A percentile compares a stretch with the other conserved stretches of the same genome.
These are phyloP conservation scores for Melinopterus prodromus DNA, from an alignment of 2,888 invertebrate genomes.

Conservation along the genomic window DNA sequence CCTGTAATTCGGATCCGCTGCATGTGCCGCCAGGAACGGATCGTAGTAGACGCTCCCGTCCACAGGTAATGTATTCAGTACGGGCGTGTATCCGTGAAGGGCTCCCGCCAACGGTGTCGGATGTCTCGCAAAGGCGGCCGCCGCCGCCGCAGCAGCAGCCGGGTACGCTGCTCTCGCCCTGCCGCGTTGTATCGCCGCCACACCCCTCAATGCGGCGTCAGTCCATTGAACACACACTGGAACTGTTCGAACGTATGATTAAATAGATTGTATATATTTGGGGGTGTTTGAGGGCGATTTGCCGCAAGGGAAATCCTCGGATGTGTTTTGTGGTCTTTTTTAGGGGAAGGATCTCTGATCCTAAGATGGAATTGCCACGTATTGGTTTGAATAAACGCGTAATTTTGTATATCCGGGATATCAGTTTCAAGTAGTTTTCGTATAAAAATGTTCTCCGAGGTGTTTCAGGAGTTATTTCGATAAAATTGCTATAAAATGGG, in stretches of 20 bases:
- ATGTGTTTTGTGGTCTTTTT: background rate
- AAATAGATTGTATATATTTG: background rate
- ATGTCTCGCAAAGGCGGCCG: conserved; percentile 73
- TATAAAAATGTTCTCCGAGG: no score
- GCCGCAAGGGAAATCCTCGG: background rate
- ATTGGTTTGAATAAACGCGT: background rate
- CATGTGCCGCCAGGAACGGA: conserved; percentile 91
- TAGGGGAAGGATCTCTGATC: background rate
- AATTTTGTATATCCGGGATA: no score
- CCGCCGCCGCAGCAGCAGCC: conserved; percentile 78
- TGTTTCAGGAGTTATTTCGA: no score
- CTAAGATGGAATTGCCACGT: background rate
- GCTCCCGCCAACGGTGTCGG: conserved; percentile 75
- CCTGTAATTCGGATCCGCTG: conserved; percentile 89
- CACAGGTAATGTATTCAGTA: conserved; percentile 57
- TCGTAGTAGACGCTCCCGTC: conserved; percentile 92
- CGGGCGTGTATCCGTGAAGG: conserved; percentile 87
- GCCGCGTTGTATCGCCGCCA: conserved; percentile 84
- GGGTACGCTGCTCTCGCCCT: conserved; percentile 72
- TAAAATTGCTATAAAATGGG: no score
- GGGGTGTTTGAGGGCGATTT: background rate
- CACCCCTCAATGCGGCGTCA: conserved; percentile 85
- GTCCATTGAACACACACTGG: conserved; percentile 93
- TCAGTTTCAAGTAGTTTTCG: no score
- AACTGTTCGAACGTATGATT: conserved; percentile 61